Conservation (phyloP, 92 coral and sea anemone species). For the Chrysogorgia sp. region DNA sequence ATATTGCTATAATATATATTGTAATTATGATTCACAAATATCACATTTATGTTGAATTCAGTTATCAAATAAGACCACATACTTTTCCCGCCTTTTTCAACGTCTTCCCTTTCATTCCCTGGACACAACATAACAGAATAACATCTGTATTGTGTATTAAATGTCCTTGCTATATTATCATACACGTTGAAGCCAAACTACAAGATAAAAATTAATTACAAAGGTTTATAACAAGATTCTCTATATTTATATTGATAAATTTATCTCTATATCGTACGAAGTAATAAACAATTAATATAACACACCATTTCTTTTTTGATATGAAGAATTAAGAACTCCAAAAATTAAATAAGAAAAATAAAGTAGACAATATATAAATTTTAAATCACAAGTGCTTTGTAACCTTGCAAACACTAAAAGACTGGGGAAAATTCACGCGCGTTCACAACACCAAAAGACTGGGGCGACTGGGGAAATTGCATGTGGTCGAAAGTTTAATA, state of each 20-base stretch:
- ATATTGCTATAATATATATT: neutral
- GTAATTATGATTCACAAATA: neutral
- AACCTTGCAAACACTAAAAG: too few species aligned
- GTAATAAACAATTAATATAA: too few species aligned
- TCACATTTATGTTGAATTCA: too few species aligned
- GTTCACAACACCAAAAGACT: too few species aligned
- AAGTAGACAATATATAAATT: neutral
- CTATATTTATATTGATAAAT: neutral
- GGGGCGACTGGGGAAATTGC: too few species aligned
- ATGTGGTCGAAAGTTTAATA: too few species aligned
- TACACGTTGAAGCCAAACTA: conserved; percentile 84
- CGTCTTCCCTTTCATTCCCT: conserved; percentile 98
- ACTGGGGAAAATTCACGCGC: too few species aligned
- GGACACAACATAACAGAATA: conserved; percentile 95
- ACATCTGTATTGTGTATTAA: conserved; percentile 91
- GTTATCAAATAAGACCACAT: neutral
- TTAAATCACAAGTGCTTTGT: too few species aligned
- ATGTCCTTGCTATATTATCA: conserved; percentile 82
- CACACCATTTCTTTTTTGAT: too few species aligned
- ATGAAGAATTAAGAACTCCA: too few species aligned
- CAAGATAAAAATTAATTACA: conserved; percentile 8
- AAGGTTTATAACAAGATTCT: neutral
- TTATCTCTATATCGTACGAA: too few species aligned
- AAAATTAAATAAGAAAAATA: too few species aligned
- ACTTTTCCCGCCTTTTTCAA: conserved; percentile 99